Conservation (phyloP, 2,113 vertebrate genomes). For the Struthidea cinerea region DNA sequence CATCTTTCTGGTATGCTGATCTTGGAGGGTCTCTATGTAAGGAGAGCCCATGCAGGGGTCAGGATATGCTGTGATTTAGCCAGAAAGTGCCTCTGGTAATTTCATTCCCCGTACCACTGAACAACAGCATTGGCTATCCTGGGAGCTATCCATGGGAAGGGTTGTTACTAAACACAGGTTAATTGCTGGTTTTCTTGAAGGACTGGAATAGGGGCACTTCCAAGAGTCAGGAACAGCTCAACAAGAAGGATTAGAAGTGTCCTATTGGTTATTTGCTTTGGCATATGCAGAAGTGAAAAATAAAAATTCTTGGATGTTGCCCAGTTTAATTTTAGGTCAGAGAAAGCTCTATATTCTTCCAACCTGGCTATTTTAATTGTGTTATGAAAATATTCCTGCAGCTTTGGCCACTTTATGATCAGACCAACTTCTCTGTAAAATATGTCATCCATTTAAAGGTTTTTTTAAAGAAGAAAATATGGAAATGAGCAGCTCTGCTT, state of each 20-base stretch:
- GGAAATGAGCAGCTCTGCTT: not conserved
- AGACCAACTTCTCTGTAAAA: slow-evolving; percentile 11
- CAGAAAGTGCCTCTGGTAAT: not conserved
- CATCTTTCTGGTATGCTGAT: not conserved
- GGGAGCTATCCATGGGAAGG: not conserved
- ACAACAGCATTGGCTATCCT: not conserved
- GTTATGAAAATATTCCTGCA: slow-evolving; percentile 41
- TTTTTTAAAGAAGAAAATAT: not conserved
- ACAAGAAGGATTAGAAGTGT: slow-evolving; percentile 9
- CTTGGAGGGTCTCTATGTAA: not conserved
- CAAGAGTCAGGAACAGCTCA: not conserved
- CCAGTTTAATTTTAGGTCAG: slow-evolving; percentile 54
- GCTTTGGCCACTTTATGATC: not conserved
- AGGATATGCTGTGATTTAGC: not conserved
- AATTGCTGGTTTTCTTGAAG: not conserved
- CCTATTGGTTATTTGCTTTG: not conserved
- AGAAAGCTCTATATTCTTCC: slow-evolving; percentile 19
- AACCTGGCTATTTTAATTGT: slow-evolving; percentile 35
- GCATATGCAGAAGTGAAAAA: not conserved
- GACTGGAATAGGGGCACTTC: not conserved
- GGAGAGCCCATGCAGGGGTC: not conserved
- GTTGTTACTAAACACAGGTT: not conserved
- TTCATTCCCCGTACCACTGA: not conserved
- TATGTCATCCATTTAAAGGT: not conserved
- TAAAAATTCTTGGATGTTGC: not conserved